These are phyloP conservation scores for Osmoderma eremita DNA, from an alignment of 2,888 invertebrate genomes.

Conservation along the genomic window DNA sequence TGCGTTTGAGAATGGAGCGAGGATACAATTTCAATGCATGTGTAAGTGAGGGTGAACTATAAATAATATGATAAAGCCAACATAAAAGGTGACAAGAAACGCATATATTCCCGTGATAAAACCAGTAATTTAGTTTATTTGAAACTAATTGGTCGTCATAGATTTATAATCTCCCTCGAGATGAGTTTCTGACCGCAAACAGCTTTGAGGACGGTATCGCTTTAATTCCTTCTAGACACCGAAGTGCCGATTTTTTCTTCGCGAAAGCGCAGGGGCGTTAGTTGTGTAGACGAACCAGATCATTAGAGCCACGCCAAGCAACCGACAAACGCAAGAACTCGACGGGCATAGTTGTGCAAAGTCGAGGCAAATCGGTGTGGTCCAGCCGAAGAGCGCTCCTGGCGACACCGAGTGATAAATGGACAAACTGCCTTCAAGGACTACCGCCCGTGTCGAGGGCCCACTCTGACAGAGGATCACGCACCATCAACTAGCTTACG, in stretches of 20 bases:
- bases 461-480: constrained; percentile 45
- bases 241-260: constrained; percentile 5
- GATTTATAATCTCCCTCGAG: too few species aligned
- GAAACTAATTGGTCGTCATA: too few species aligned
- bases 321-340: constrained; percentile 28
- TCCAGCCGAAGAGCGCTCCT: constrained; percentile 46
- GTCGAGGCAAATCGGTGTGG: constrained; percentile 31
- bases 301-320: constrained; percentile 30
- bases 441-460: constrained; percentile 47
- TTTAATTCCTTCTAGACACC: constrained; percentile 14
- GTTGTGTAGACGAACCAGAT: constrained; percentile 23
- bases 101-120: too few species aligned
- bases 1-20: constrained; percentile 17
- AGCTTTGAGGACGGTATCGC: background rate
- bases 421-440: constrained; percentile 45
- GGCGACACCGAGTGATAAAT: constrained; percentile 48
- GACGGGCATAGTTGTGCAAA: constrained; percentile 25
- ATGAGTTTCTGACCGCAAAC: too few species aligned
- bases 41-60: too few species aligned
- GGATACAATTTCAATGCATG: constrained; percentile 19
- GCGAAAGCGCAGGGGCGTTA: constrained; percentile 24
- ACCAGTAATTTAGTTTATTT: too few species aligned
- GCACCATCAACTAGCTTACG: constrained; percentile 44
- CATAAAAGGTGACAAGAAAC: too few species aligned
- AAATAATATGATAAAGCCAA: too few species aligned